Conservation (phyloP, 92 coral and sea anemone genomes). For the Porites evermanni region DNA sequence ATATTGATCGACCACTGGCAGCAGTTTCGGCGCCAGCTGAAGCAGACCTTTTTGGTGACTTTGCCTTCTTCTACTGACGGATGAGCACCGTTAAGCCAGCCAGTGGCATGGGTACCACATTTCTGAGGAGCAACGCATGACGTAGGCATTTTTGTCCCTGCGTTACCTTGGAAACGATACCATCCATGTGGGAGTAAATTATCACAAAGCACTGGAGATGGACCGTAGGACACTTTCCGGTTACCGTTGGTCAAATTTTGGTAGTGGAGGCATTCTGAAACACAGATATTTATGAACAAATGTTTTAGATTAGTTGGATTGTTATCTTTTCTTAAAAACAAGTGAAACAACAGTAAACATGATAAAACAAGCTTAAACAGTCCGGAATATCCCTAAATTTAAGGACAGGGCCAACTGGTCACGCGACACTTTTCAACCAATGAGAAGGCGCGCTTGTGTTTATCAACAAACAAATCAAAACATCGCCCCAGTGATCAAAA, state of each 20-base stretch:
- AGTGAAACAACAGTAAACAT: too few species aligned
- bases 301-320: too few species aligned
- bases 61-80: conserved; percentile 4
- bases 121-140: background rate
- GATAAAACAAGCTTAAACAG: too few species aligned
- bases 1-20: conserved; percentile 13
- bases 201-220: background rate
- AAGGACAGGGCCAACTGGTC: too few species aligned
- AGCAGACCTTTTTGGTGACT: conserved; percentile 30
- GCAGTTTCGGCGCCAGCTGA: conserved; percentile 1
- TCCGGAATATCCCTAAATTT: too few species aligned
- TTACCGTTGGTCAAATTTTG: background rate
- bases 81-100: conserved; percentile 37
- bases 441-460: too few species aligned
- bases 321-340: too few species aligned
- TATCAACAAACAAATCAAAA: too few species aligned
- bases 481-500: too few species aligned
- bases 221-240: background rate
- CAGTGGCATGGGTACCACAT: conserved; percentile 18
- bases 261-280: background rate
- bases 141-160: conserved; percentile 15
- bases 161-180: conserved; percentile 33
- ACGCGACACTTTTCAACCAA: too few species aligned
- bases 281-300: too few species aligned
- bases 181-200: background rate